A percentile compares a stretch with the other conserved stretches of the same genome.
phyloP scores from a whole-genome alignment of 1,140 invertebrate genomes.

The Trachelipus rathkii region DNA sequence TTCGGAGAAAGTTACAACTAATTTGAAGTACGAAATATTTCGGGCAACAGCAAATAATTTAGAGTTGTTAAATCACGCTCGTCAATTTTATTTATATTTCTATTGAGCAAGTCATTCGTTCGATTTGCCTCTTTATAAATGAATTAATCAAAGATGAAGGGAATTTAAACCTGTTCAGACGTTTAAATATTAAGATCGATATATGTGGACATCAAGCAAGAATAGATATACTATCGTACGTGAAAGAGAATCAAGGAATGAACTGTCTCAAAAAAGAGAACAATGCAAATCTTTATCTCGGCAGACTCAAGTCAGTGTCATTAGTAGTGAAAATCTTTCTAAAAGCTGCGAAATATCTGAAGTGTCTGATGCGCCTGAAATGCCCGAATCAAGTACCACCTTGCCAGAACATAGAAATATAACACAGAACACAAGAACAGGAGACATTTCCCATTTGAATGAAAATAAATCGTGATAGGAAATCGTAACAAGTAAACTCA shows the following conservation, averaged over 20 bases:
- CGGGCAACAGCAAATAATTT: conserved; percentile 48
- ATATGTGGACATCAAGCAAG: no score
- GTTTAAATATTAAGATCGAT: no score
- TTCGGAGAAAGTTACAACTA: conserved; percentile 38
- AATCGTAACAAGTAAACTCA: no score
- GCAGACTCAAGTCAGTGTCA: not conserved
- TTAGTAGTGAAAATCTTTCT: not conserved
- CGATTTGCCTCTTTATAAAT: not conserved
- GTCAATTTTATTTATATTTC: conserved; percentile 50
- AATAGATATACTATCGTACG: not conserved
- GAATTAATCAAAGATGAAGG: not conserved
- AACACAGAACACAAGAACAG: no score
- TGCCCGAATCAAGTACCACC: no score
- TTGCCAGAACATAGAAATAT: no score
- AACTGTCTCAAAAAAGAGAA: not conserved
- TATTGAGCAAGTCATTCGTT: conserved; percentile 45
- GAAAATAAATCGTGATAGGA: no score
- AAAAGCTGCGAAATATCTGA: no score
- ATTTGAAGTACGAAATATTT: conserved; percentile 47
- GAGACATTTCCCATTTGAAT: no score
- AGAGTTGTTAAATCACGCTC: conserved; percentile 48
- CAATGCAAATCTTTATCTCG: not conserved
- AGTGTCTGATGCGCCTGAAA: no score
- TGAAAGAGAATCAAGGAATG: not conserved
- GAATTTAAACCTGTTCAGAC: not conserved